Percentiles rank a stretch among this genome's conserved stretches.
phyloP scores from a whole-genome alignment of 2,888 invertebrate genomes.

The Leptarthrus brevirostris region DNA sequence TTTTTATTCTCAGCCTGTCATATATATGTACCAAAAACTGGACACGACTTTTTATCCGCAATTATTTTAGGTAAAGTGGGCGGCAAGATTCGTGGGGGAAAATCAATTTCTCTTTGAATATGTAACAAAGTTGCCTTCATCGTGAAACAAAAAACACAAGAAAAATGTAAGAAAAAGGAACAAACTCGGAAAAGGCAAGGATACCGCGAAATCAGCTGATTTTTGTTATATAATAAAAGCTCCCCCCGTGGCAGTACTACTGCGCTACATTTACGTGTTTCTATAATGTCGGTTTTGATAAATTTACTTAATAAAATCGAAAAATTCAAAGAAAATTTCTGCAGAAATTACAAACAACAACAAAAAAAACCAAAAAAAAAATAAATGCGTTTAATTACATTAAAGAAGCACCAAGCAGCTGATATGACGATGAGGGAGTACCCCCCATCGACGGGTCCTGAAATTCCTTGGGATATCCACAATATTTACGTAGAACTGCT shows the following conservation, averaged over 20 bases:
- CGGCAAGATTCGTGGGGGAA: too few species aligned
- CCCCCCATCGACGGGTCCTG: slow-evolving; percentile 24
- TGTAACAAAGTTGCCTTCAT: too few species aligned
- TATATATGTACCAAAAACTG: too few species aligned
- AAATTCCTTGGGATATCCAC: not conserved
- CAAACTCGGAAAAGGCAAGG: not conserved
- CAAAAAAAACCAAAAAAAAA: not conserved
- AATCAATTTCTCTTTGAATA: not conserved
- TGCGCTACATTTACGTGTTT: too few species aligned
- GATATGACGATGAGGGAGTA: slow-evolving; percentile 30
- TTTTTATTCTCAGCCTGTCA: too few species aligned
- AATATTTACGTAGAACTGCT: not conserved
- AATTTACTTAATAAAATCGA: not conserved
- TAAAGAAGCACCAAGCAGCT: slow-evolving; percentile 31
- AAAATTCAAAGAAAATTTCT: slow-evolving; percentile 29
- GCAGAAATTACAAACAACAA: slow-evolving; percentile 6
- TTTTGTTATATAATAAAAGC: slow-evolving; percentile 7
- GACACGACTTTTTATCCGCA: not conserved
- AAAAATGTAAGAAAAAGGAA: not conserved
- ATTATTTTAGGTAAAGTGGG: not conserved
- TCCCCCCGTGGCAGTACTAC: not conserved
- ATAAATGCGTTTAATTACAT: slow-evolving; percentile 23
- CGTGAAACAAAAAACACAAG: not conserved
- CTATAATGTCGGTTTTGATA: too few species aligned
- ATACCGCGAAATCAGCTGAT: slow-evolving; percentile 33